Evolutionary conservation across 2,888 invertebrate genomes (phyloP).

Genomic region (Norana najaformis): DNA sequence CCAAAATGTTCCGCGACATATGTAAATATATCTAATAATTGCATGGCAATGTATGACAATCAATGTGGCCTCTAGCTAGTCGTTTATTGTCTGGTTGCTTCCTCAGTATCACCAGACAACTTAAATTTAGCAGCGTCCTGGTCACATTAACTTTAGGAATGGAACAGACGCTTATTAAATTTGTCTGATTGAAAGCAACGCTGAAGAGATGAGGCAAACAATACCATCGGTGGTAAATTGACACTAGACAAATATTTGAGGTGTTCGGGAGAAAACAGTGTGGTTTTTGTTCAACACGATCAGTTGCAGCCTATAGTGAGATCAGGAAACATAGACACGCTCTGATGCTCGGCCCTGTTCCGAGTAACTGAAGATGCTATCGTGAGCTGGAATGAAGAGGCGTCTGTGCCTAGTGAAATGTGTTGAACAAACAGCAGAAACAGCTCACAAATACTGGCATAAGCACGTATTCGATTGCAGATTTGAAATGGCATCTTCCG

Average conservation of each 20-base stretch:
- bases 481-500: neutral
- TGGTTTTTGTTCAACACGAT: neutral
- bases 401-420: neutral
- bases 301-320: neutral
- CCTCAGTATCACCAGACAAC: neutral
- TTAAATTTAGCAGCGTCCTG: neutral
- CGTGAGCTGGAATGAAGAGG: neutral
- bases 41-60: neutral
- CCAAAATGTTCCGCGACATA: no score
- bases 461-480: neutral
- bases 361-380: neutral
- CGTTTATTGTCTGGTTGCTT: neutral
- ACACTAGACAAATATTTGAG: neutral
- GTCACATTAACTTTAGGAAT: neutral
- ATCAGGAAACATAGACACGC: neutral
- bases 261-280: neutral
- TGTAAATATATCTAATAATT: no score
- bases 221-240: neutral
- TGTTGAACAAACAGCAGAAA: neutral
- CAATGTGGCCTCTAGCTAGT: neutral
- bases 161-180: neutral
- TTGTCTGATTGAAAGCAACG: slow-evolving; percentile 13
- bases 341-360: neutral
- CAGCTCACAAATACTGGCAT: neutral
- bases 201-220: neutral